A percentile compares a stretch with the other conserved stretches of the same genome.
Evolutionary conservation across 2,888 invertebrate genomes (phyloP).

Genomic region (Oscheius myriophilus): DNA sequence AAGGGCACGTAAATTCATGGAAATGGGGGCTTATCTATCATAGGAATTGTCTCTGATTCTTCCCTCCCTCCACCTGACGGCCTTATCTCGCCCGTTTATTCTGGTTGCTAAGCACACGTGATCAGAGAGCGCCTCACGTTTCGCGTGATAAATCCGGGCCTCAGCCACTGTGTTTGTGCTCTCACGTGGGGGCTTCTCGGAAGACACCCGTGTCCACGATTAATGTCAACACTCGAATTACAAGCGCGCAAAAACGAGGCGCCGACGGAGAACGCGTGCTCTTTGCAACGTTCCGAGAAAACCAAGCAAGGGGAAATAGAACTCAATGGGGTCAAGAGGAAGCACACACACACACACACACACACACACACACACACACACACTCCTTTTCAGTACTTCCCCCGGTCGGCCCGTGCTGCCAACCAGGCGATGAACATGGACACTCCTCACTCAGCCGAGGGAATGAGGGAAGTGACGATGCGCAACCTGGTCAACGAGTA

Average conservation of each 20-base stretch:
- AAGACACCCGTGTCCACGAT: constrained; percentile 21
- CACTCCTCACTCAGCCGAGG: constrained; percentile 52
- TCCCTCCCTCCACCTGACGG: no score
- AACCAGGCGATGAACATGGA: constrained; percentile 58
- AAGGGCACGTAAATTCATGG: no score
- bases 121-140: constrained; percentile 11
- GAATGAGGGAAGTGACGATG: constrained; percentile 46
- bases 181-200: constrained; percentile 29
- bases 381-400: constrained; percentile 69
- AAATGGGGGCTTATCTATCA: no score
- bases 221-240: constrained; percentile 31
- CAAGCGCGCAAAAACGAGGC: constrained; percentile 17
- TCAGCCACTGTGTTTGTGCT: constrained; percentile 22
- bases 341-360: no score
- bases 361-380: no score
- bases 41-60: no score
- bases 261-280: no score
- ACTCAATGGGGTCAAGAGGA: no score
- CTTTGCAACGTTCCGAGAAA: not conserved
- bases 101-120: constrained; percentile 6
- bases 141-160: constrained; percentile 24
- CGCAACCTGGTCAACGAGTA: constrained; percentile 55
- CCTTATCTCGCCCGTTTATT: no score
- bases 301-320: not conserved
- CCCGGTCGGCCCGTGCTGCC: constrained; percentile 55